Evolutionary conservation across 2,113 vertebrate species (phyloP), one percentile per base, ranked within the genome.

Genomic region (Empidonax alnorum): DNA sequence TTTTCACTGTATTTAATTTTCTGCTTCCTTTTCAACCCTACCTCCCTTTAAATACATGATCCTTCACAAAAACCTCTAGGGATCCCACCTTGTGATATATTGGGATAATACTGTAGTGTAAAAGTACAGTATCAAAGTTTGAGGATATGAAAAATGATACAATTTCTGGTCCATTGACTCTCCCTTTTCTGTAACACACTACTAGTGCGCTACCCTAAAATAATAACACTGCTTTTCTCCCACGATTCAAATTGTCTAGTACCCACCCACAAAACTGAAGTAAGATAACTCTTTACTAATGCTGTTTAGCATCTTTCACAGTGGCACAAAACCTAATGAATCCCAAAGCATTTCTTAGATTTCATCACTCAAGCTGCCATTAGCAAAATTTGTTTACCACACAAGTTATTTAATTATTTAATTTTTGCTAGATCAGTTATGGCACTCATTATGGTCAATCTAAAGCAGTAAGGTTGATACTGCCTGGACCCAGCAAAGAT

Each of bases 171-270:
- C 41, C 52, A 82, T 30, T 4, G 1, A 72, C 46, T 94, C 87
- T 79, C 72, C 82, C 78, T 88, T 87, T 95, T 76, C 95, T 96
- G 59, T 93, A 96, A 93, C 95, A 94, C 96, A 97, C 81, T 94
- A 93, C 73, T 72, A 81, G 46, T 76, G 46, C 63, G 87, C 75
- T 87, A 88, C 9, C 56, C 42, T 83, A 82, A 84, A 41, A 90
- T 84, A 97, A 55, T 66, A 84, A 87, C 81, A 92, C 75, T 84
- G 28, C 55, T 93, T 96, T 93, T 77, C 41, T 80, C 52, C 44
- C 58, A 17, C 44, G 90, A 81, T 69, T 93, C 90, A 87, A 90
- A 96, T 65, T 87, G 35, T 81, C 94, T 56, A 95, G 74, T 65
- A 94, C 63, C 74, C 66, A 56, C 33, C 72, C 65, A 95, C 59